phyloP scores from a whole-genome alignment of 2,888 invertebrate genomes.

The Chrysodeixis includens region DNA sequence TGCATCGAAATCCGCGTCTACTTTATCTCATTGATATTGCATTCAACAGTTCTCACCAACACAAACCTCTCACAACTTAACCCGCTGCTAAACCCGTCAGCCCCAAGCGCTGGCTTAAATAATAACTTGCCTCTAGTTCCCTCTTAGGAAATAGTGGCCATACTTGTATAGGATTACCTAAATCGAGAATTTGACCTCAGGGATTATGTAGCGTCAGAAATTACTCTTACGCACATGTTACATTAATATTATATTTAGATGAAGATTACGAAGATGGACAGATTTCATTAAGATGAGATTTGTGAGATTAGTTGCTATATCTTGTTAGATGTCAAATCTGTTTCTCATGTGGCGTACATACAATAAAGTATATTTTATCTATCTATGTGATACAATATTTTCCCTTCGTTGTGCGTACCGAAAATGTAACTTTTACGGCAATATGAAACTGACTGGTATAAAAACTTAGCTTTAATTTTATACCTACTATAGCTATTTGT shows the following conservation, averaged over 20 bases:
- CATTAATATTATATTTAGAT: not conserved
- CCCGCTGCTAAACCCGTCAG: conserved; percentile 67
- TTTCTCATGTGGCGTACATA: too few relatives aligned
- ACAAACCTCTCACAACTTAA: conserved; percentile 43
- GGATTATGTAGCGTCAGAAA: conserved; percentile 13
- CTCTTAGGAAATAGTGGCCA: conserved; percentile 60
- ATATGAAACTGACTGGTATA: too few relatives aligned
- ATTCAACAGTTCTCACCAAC: not conserved
- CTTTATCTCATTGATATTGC: not conserved
- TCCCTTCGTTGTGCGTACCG: too few relatives aligned
- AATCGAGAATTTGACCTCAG: conserved; percentile 45
- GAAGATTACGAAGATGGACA: not conserved
- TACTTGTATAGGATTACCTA: conserved; percentile 53
- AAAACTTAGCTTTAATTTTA: too few relatives aligned
- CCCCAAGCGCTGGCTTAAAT: conserved; percentile 79
- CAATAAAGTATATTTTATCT: too few relatives aligned
- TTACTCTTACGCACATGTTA: conserved; percentile 7
- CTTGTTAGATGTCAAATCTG: too few relatives aligned
- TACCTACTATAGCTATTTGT: too few relatives aligned
- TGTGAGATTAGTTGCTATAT: too few relatives aligned
- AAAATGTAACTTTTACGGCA: too few relatives aligned
- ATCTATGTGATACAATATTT: too few relatives aligned
- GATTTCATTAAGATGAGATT: not conserved
- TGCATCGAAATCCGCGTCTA: too few relatives aligned
- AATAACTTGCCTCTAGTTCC: conserved; percentile 74